Percentiles rank a stretch among this genome's conserved stretches.
Evolutionary conservation across 2,888 invertebrate species (phyloP).

Genomic region (Phortica magna): DNA sequence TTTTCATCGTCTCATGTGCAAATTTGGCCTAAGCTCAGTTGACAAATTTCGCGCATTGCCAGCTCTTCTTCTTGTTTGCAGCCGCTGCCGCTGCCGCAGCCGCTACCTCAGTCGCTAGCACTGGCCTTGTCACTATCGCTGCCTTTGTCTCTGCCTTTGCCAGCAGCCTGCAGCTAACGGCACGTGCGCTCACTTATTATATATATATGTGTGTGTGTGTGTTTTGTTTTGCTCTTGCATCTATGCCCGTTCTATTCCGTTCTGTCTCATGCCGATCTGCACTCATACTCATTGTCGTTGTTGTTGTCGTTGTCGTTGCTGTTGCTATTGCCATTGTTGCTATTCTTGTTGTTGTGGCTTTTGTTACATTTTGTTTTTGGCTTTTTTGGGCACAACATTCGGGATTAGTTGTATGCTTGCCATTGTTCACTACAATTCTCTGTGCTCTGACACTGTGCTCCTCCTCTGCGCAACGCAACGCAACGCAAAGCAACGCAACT

Average conservation of each 20-base stretch:
- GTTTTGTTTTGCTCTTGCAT: too few relatives aligned
- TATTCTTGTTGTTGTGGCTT: not conserved
- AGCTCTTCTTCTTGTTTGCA: not conserved
- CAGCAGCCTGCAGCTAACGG: not conserved
- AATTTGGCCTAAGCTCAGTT: conserved; percentile 14
- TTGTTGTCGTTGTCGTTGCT: too few relatives aligned
- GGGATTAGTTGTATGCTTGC: not conserved
- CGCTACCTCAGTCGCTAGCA: too few relatives aligned
- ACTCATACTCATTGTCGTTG: too few relatives aligned
- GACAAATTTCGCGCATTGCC: not conserved
- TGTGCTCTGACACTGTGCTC: not conserved
- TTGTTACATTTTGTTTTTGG: not conserved
- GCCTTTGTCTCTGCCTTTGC: not conserved
- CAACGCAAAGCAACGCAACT: too few relatives aligned
- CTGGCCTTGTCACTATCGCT: not conserved
- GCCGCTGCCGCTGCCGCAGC: too few relatives aligned
- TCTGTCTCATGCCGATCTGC: too few relatives aligned
- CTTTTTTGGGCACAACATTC: conserved; percentile 1
- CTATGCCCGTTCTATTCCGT: too few relatives aligned
- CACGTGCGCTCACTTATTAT: not conserved
- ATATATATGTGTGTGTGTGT: too few relatives aligned
- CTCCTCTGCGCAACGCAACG: not conserved
- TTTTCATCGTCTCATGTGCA: not conserved
- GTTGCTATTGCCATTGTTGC: not conserved
- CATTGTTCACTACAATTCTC: not conserved